Evolutionary conservation across 2,113 vertebrate species (phyloP).

Genomic region (Balaenoptera acutorostrata): DNA sequence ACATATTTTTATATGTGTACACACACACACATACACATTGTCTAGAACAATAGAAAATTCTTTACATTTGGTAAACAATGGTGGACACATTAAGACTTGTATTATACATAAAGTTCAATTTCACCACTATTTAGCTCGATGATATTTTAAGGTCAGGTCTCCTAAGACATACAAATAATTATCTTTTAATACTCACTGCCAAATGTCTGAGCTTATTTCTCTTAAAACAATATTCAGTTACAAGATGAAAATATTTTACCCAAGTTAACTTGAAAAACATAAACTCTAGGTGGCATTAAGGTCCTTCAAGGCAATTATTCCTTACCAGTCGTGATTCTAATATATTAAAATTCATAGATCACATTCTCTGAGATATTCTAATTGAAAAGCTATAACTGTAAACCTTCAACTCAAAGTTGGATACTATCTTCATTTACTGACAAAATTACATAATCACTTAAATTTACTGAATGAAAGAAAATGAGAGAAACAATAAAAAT

Average conservation of each 20-base stretch:
- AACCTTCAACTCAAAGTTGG: not conserved
- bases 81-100: not conserved
- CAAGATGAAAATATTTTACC: conserved; percentile 32
- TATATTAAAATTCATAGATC: not conserved
- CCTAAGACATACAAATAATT: not conserved
- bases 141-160: not conserved
- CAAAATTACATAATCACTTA: not conserved
- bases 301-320: not conserved
- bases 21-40: not conserved
- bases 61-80: not conserved
- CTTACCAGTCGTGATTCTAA: not conserved
- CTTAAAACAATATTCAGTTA: conserved; percentile 13
- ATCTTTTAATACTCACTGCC: not conserved
- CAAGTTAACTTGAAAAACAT: not conserved
- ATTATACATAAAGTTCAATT: not conserved
- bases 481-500: not conserved
- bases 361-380: not conserved
- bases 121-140: not conserved
- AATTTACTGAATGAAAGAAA: not conserved
- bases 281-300: not conserved
- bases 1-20: not conserved
- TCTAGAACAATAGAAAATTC: not conserved
- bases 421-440: not conserved
- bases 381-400: not conserved
- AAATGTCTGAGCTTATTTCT: not conserved